These are phyloP conservation scores for Dolichopus griseipennis DNA, from an alignment of 2,888 invertebrate species.

Conservation along the genomic window DNA sequence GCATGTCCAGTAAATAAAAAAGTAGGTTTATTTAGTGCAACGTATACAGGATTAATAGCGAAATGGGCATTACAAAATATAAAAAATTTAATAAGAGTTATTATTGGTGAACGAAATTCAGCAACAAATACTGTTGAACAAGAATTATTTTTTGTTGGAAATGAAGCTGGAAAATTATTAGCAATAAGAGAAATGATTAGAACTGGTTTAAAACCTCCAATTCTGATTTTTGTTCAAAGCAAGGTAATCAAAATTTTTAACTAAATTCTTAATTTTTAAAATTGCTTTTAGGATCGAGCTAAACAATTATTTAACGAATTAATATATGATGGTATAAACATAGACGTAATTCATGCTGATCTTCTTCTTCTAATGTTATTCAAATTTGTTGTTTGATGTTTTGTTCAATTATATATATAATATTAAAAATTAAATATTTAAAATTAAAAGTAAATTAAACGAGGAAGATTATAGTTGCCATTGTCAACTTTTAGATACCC, in stretches of 20 bases:
- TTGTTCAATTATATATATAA: too few relatives aligned
- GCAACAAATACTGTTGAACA: slow-evolving; percentile 81
- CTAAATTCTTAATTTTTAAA: neutral
- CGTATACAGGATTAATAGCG: slow-evolving; percentile 80
- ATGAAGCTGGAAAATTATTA: slow-evolving; percentile 79
- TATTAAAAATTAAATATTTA: too few relatives aligned
- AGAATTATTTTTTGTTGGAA: slow-evolving; percentile 81
- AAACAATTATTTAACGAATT: slow-evolving; percentile 85
- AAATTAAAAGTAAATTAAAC: too few relatives aligned
- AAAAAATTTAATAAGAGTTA: slow-evolving; percentile 69
- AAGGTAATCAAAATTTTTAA: slow-evolving; percentile 36
- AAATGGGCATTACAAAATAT: slow-evolving; percentile 84
- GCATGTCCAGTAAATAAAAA: slow-evolving; percentile 55
- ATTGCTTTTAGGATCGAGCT: slow-evolving; percentile 67
- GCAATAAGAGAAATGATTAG: slow-evolving; percentile 76
- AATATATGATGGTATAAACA: slow-evolving; percentile 84
- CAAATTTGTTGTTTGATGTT: too few relatives aligned
- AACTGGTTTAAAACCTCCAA: slow-evolving; percentile 80
- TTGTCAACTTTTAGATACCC: too few relatives aligned
- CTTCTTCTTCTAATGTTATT: too few relatives aligned
- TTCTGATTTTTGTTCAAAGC: slow-evolving; percentile 69
- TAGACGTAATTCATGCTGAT: slow-evolving; percentile 89
- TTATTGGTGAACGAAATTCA: slow-evolving; percentile 79
- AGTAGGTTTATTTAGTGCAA: slow-evolving; percentile 89
- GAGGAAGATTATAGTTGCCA: too few relatives aligned